Evolutionary conservation across 2,797 vertebrate species (phyloP), one percentile per base, ranked within the genome.

Genomic region (Rhadinocentrus ornatus): DNA sequence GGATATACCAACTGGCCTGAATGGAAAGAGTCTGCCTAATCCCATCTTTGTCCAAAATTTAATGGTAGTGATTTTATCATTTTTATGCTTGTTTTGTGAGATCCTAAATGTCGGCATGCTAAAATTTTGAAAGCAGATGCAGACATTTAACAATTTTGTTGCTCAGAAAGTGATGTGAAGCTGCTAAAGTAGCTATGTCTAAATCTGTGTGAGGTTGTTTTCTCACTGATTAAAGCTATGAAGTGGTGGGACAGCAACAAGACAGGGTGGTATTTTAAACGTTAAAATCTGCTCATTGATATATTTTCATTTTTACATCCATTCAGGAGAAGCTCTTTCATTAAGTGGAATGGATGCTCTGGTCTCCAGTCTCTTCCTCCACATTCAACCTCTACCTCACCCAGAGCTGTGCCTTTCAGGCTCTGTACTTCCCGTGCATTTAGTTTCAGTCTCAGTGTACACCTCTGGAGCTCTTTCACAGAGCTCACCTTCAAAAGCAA

Each of bases 331-430:
- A 96, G 91, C 72, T 94, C 91, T 71, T 81, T 90, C 0, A 64
- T 83, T 35, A 90, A 89, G 46, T 78, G 77, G 52, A 92, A 70
- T 7, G 86, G 69, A 10, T n/a, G 73, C n/a, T 92, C 89, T 13
- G 62, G 56, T 35, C 70, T 66, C 94, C 94, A 95, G 77, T 94
- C 88, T 53, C 71, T 80, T 57, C 84, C 92, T 35, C 80, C 76
- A 54, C 94, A 95, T 1, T 89, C 71, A 0, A 84, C 81, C 76
- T 94, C 87, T 69, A 94, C 77, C 63, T 94, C 92, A 4, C 94
- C 94, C 77, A 95, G 62, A 10, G 78, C 77, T 6, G 69, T 73
- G 67, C 73, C 83, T 61, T 80, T 86, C 58, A 75, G 63, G 53
- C 74, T 79, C 12, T 77, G 79, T 11, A 64, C 71, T 7, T 93